Evolutionary conservation across 2,888 invertebrate species (phyloP).

Genomic region (Ormyrus labotus): DNA sequence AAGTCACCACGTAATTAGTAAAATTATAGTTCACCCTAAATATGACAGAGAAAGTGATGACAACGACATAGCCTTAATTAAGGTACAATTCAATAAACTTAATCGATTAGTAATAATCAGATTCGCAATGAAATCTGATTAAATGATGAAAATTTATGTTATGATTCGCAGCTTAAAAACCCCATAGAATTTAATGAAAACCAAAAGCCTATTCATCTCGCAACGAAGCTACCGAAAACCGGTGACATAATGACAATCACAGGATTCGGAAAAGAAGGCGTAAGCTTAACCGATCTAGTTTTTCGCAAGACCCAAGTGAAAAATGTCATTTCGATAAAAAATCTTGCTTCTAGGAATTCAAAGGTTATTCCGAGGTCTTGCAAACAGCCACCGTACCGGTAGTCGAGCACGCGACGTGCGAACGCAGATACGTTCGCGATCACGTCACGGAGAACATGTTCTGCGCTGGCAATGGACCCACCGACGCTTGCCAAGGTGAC

Average conservation of each 20-base stretch:
- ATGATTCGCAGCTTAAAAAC: background rate
- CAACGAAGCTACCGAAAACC: background rate
- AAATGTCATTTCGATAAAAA: too few species aligned
- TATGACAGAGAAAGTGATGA: background rate
- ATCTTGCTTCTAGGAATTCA: too few species aligned
- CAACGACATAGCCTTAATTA: constrained; percentile 29
- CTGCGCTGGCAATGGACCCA: background rate
- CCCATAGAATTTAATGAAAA: background rate
- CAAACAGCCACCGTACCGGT: too few species aligned
- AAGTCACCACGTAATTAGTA: background rate
- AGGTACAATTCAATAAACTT: constrained; percentile 2
- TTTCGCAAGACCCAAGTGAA: too few species aligned
- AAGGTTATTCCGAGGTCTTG: too few species aligned
- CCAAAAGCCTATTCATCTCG: background rate
- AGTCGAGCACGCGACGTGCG: too few species aligned
- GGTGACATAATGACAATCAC: background rate
- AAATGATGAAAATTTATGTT: background rate
- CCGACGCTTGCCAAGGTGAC: constrained; percentile 51
- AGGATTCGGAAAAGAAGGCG: constrained; percentile 8
- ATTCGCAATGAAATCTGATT: background rate
- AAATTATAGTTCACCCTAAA: constrained; percentile 5
- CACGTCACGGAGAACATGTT: background rate
- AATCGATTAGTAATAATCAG: too few species aligned
- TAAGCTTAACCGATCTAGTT: background rate
- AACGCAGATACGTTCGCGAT: background rate